Base-by-base conservation (phyloP, 2,797 vertebrate species). In the Natrix natrix region DNA sequence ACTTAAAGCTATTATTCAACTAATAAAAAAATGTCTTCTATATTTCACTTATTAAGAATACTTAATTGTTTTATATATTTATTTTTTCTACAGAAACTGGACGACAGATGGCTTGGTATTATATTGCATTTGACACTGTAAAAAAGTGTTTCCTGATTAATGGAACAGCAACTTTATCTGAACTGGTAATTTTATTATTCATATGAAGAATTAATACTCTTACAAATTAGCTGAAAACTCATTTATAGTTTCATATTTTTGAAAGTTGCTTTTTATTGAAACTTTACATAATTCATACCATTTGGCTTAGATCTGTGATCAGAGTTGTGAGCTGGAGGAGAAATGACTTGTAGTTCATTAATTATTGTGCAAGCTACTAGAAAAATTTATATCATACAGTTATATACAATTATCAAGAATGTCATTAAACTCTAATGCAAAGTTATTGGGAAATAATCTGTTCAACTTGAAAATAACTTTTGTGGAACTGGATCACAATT, bases 101-200 rank as follows among this genome's bases (percentile, higher is more conserved):
- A 96, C 98, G 98, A 97, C 97, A 99, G 96, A 99, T 99, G 99
- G 99, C 99, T 0, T 98, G 98, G 94, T 99, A 98, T 97, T 99
- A 98, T 94, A 98, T 99, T 95, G 98, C 99, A 52, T 99, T 99
- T 98, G 98, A 99, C 93, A 99, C 99, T 91, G 98, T 99, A 98
- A 99, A 98, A 96, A 98, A 98, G 89, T 99, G 99, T 98, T 98
- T 96, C 96, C 95, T 95, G 92, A 97, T 99, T 92, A 96, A 96
- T 86, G 99, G 99, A 96, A 98, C 97, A 26, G 99, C 99, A 97
- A 98, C 97, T 59, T 96, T 99, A 94, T 97, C 98, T n/a, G 99
- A 99, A 93, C 95, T 99, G 98, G 99, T 99, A 98, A 97, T 94
- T 94, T 95, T 57, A 91, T 92, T 93, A 96, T 95, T 90, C 88